Evolutionary conservation across 2,797 vertebrate species (phyloP).

Genomic region (Gadopsis marmoratus): DNA sequence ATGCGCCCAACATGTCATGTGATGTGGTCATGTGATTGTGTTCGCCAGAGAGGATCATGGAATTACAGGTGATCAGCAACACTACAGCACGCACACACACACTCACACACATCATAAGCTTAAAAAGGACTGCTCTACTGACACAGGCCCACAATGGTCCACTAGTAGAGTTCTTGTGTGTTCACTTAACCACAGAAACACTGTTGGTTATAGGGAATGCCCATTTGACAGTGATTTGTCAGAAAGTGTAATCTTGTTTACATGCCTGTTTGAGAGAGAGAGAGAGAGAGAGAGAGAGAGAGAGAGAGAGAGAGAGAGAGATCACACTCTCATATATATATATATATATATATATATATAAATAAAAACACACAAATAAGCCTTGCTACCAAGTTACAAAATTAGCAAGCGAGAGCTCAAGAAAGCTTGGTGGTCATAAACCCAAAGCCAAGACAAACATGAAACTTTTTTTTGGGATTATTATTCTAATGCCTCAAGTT

Average conservation of each 20-base stretch:
- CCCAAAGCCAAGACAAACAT: neutral
- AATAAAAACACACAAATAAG: neutral
- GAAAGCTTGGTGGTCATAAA: neutral
- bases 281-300: no score
- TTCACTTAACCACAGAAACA: neutral
- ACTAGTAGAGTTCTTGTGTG: neutral
- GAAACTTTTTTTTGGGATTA: neutral
- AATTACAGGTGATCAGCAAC: slow-evolving; percentile 78
- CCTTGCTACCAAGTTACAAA: neutral
- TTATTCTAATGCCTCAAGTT: neutral
- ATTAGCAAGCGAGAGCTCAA: neutral
- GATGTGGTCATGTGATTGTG: slow-evolving; percentile 61
- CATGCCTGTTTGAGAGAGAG: no score
- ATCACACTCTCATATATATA: no score
- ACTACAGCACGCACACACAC: slow-evolving; percentile 1
- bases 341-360: no score
- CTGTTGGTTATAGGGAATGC: neutral
- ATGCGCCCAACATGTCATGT: slow-evolving; percentile 62
- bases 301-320: no score
- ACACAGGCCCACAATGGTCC: slow-evolving; percentile 41
- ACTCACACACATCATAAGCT: slow-evolving; percentile 15
- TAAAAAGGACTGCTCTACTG: slow-evolving; percentile 48
- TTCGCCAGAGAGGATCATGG: slow-evolving; percentile 78
- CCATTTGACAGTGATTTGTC: neutral
- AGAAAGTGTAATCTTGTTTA: neutral